Evolutionary conservation across 1,140 invertebrate genomes (phyloP).

Genomic region (Polypedilum pembai): DNA sequence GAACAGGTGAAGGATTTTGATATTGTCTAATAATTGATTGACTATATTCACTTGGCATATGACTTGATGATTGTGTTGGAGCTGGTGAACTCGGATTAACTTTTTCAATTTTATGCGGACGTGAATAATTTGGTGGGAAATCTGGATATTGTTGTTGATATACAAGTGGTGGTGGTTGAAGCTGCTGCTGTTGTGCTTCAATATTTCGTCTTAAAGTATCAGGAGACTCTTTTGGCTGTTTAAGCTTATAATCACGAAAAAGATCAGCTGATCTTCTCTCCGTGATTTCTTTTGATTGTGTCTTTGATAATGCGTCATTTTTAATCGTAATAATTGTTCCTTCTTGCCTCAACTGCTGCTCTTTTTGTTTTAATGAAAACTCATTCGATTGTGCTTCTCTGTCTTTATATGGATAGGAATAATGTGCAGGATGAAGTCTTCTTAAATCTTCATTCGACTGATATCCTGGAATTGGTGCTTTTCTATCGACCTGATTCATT

Average conservation of each 20-base stretch:
- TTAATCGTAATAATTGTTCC: not conserved
- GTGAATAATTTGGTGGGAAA: conserved; percentile 3
- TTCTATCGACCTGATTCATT: not conserved
- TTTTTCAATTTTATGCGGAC: not conserved
- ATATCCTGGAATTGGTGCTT: not conserved
- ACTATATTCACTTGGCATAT: not conserved
- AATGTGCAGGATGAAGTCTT: conserved; percentile 1
- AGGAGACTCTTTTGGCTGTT: conserved; percentile 17
- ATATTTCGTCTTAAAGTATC: not conserved
- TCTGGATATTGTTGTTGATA: conserved; percentile 24
- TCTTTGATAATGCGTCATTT: not conserved
- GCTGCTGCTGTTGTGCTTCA: not conserved
- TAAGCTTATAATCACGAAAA: conserved; percentile 24
- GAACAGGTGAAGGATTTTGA: not conserved
- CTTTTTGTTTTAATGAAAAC: conserved; percentile 10
- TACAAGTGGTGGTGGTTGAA: not conserved
- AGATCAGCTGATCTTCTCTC: not conserved
- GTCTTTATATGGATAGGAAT: not conserved
- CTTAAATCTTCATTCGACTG: not conserved
- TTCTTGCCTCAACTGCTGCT: not conserved
- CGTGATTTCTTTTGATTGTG: not conserved
- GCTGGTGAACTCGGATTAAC: not conserved
- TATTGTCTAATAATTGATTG: not conserved
- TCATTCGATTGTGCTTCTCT: conserved; percentile 7
- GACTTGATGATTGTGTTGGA: not conserved